Percentiles rank a stretch among this genome's conserved stretches.
Conservation (phyloP, 2,113 vertebrate species). For the Rhegmatorhina hoffmannsi region DNA sequence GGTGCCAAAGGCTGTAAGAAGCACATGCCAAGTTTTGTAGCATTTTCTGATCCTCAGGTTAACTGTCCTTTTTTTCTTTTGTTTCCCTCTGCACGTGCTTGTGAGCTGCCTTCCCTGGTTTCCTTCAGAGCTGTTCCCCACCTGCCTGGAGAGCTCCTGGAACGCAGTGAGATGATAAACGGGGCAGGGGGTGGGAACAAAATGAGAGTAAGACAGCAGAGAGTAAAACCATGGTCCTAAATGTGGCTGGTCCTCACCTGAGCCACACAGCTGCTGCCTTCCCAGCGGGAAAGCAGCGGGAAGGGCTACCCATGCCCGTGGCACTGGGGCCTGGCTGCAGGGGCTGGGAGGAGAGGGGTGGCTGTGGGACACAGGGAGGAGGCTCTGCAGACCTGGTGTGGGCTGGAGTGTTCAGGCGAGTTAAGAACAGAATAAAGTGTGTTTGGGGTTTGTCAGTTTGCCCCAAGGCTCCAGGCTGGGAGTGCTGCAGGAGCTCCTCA, state of each 20-base stretch:
- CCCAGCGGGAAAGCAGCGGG: fast-evolving
- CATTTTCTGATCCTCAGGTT: conserved; percentile 74
- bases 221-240: background rate
- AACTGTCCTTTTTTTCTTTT: background rate
- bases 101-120: background rate
- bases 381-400: fast-evolving
- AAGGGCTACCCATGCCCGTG: fast-evolving
- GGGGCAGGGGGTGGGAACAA: background rate
- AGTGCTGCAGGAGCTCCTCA: background rate
- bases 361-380: background rate
- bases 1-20: conserved; percentile 74
- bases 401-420: background rate
- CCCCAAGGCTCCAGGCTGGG: background rate
- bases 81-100: background rate
- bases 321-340: background rate
- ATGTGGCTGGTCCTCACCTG: fast-evolving
- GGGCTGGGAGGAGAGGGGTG: background rate
- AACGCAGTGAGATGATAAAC: background rate
- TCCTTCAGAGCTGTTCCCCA: background rate
- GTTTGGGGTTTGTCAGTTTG: fast-evolving
- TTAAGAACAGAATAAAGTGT: fast-evolving
- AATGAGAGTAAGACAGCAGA: background rate
- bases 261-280: background rate
- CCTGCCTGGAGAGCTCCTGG: background rate
- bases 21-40: conserved; percentile 57